Evolutionary conservation across 2,797 vertebrate genomes (phyloP).

Genomic region (Danionella dracula): DNA sequence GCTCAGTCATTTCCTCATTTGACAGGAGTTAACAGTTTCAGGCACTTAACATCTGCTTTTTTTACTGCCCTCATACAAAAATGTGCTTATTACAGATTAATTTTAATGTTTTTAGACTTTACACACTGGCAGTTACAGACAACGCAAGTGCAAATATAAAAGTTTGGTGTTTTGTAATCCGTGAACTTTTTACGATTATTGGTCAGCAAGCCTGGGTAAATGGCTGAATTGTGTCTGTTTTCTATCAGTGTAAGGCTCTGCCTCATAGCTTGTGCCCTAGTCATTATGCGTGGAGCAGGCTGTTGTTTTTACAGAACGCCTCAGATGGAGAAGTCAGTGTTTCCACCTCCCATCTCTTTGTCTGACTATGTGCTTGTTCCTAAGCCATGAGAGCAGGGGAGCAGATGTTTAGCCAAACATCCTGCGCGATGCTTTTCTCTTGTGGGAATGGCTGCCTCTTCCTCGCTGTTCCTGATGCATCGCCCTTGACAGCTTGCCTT

Average conservation of each 20-base stretch:
- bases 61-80: background rate
- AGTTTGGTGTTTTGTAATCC: background rate
- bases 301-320: constrained; percentile 56
- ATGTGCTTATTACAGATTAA: background rate
- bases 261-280: constrained; percentile 21
- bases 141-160: constrained; percentile 7
- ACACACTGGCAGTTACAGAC: no score
- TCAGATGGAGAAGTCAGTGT: constrained; percentile 71
- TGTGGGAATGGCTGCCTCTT: constrained; percentile 82
- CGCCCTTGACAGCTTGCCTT: constrained; percentile 93
- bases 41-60: background rate
- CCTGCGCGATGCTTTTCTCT: constrained; percentile 80
- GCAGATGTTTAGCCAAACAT: constrained; percentile 98
- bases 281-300: constrained; percentile 13
- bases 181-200: constrained; percentile 19
- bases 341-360: constrained; percentile 81
- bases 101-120: background rate
- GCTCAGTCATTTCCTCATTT: background rate
- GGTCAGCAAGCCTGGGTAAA: background rate
- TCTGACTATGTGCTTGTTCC: constrained; percentile 85
- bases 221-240: constrained; percentile 4
- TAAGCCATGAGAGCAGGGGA: constrained; percentile 83
- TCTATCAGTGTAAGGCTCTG: background rate
- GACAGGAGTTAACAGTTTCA: background rate
- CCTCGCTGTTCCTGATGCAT: constrained; percentile 90